A percentile compares a stretch with the other conserved stretches of the same genome.
Evolutionary conservation across 2,113 vertebrate genomes (phyloP).

Genomic region (Pipa parva): DNA sequence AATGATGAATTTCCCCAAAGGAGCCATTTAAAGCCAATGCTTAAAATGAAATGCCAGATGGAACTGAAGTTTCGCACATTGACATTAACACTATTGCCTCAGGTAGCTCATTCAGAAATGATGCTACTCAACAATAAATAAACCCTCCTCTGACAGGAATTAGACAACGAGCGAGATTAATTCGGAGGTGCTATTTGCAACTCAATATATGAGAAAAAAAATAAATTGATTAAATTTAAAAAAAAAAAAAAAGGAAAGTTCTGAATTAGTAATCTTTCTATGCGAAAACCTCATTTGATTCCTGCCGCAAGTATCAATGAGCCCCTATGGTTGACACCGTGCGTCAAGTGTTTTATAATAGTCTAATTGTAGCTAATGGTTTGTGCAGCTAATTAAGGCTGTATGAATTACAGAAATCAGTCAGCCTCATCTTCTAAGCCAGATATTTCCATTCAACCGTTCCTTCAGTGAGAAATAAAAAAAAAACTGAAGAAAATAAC

Average conservation of each 20-base stretch:
- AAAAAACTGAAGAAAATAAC: slow-evolving; percentile 45
- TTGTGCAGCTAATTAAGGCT: slow-evolving; percentile 99
- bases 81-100: slow-evolving; percentile 72
- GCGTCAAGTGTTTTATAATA: slow-evolving; percentile 96
- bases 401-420: slow-evolving; percentile 99
- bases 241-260: no score
- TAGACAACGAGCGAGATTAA: slow-evolving; percentile 85
- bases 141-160: slow-evolving; percentile 78
- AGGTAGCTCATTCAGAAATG: slow-evolving; percentile 80
- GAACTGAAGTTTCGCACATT: slow-evolving; percentile 62
- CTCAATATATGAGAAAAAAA: slow-evolving; percentile 82
- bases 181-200: slow-evolving; percentile 76
- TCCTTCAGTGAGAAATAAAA: slow-evolving; percentile 61
- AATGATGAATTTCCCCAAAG: slow-evolving; percentile 51
- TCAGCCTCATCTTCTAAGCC: slow-evolving; percentile 84
- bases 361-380: slow-evolving; percentile 99
- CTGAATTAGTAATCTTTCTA: slow-evolving; percentile 69
- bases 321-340: slow-evolving; percentile 75
- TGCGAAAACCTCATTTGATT: slow-evolving; percentile 50
- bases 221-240: no score
- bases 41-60: slow-evolving; percentile 58
- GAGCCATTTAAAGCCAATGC: slow-evolving; percentile 56
- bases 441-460: slow-evolving; percentile 71
- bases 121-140: slow-evolving; percentile 82
- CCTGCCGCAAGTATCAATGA: slow-evolving; percentile 76